Percentiles rank a stretch among this genome's conserved stretches.
These are phyloP conservation scores for Brachionus angularis DNA, from an alignment of 1,140 invertebrate genomes.

Conservation along the genomic window DNA sequence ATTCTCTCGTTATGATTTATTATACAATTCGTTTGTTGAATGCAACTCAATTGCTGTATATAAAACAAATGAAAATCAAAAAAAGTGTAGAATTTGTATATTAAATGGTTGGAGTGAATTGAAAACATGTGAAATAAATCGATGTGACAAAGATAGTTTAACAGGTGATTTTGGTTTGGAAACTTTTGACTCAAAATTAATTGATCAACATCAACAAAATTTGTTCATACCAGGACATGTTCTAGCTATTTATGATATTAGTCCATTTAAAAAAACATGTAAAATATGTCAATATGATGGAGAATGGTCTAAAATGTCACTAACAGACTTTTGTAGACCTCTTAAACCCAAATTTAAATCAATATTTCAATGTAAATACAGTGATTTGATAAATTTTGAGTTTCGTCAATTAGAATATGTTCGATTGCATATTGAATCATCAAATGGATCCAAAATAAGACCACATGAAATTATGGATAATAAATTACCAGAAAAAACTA, in stretches of 20 bases:
- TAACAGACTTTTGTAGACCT: not conserved
- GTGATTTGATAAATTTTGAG: conserved; percentile 4
- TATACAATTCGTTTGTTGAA: not conserved
- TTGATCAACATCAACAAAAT: not conserved
- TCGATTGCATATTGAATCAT: conserved; percentile 8
- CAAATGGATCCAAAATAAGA: not conserved
- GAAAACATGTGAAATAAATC: not conserved
- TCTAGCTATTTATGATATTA: conserved; percentile 6
- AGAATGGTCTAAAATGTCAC: conserved; percentile 16
- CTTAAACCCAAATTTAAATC: not conserved
- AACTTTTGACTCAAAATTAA: not conserved
- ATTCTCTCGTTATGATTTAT: not conserved
- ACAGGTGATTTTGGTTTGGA: not conserved
- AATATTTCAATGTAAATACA: not conserved
- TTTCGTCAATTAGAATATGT: conserved; percentile 2
- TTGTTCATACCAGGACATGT: not conserved
- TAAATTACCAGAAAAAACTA: not conserved
- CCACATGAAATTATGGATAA: not conserved
- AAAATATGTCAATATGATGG: conserved; percentile 33
- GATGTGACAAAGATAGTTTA: not conserved
- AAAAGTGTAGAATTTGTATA: not conserved
- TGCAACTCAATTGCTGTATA: not conserved
- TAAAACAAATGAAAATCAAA: too few relatives aligned
- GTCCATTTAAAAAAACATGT: conserved; percentile 20
- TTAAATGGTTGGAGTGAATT: conserved; percentile 9